Evolutionary conservation across 2,888 invertebrate genomes (phyloP).

Genomic region (Bruchidius siliquastri): DNA sequence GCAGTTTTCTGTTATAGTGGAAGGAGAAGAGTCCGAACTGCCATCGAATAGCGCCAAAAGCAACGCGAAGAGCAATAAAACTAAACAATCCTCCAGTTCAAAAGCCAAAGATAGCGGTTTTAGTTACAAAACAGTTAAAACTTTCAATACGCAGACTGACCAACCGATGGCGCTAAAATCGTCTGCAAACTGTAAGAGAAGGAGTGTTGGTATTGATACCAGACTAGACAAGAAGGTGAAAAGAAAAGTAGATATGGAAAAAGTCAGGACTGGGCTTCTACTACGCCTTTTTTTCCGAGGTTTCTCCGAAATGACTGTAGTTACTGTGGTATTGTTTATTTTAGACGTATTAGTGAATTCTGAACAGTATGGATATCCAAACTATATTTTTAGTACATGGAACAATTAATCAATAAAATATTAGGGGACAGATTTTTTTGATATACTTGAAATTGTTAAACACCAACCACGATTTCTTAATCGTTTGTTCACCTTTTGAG

Average conservation of each 20-base stretch:
- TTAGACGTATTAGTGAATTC: constrained; percentile 46
- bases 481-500: no score
- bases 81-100: not conserved
- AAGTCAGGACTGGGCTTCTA: not conserved
- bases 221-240: not conserved
- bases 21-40: not conserved
- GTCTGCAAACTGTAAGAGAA: not conserved
- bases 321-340: constrained; percentile 35
- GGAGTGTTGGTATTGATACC: not conserved
- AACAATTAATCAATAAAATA: not conserved
- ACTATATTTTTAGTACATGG: constrained; percentile 16
- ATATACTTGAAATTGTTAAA: no score
- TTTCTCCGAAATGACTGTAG: constrained; percentile 29
- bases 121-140: not conserved
- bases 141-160: not conserved
- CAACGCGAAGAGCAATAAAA: not conserved
- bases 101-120: not conserved
- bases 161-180: not conserved
- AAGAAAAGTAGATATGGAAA: not conserved
- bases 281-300: not conserved
- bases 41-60: not conserved
- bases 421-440: not conserved
- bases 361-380: constrained; percentile 37
- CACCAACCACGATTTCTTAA: no score
- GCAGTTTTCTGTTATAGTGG: not conserved